Evolutionary conservation across 1,140 invertebrate genomes (phyloP), one percentile per base, ranked within the genome.

Genomic region (Diuraphis noxia): DNA sequence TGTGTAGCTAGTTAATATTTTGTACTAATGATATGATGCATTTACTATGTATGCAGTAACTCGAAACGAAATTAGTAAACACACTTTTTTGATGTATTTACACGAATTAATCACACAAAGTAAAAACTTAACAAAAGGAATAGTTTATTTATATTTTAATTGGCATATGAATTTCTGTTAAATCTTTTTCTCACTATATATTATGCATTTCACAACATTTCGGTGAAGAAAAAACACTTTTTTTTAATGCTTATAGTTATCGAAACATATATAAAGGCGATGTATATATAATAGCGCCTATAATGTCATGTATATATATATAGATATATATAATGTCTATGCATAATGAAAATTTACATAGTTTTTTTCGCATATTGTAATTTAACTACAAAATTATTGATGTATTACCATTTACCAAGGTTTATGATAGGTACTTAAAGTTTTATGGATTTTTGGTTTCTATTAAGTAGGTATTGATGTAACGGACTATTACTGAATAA

Each of bases 91-190:
- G n/a, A 86, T 49, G 25, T 86, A 49, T 86, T 23, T 49, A 86
- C 43, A 49, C 84, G 84, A 49, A 86, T 49, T 86, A 81, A 84
- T 84, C 81, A 25, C 81, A 84, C 25, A 41, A 43, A 84, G 40
- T 84, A 41, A 84, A 84, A 41, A 84, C 56, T 72, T 41, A 41
- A 41, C 81, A 41, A 25, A 30, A 41, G 43, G 17, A 43, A 84
- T 84, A n/a, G 38, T 84, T 82, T 84, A 41, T 84, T 84, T 84
- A 84, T 82, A 82, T 84, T 84, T 84, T 43, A 84, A 84, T 84
- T 41, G 25, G 81, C 40, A 82, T 82, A 25, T 5, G 25, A 82
- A 40, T 43, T 84, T 84, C 38, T 84, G 30, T 41, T 82, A 38
- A 81, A 81, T 81, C 79, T 81, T 81, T 38, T 81, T 81, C 36